phyloP scores from a whole-genome alignment of 2,888 invertebrate species.

The Acholoe squamosa region DNA sequence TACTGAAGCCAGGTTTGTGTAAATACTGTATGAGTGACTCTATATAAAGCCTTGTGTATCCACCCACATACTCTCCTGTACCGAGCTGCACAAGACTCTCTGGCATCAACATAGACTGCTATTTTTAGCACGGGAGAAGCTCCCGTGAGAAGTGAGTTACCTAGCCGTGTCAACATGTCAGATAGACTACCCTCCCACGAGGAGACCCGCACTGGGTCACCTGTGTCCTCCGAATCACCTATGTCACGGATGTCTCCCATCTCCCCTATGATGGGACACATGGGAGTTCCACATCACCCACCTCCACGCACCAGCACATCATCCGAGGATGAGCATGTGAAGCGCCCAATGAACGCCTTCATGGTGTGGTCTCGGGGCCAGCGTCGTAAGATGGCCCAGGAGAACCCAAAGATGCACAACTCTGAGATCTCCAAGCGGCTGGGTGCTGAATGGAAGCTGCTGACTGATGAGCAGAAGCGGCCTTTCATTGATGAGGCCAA shows the following conservation, averaged over 20 bases:
- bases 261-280: conserved; percentile 47
- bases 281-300: conserved; percentile 1
- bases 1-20: too few relatives aligned
- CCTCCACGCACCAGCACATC: neutral
- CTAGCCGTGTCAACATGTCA: neutral
- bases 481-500: conserved; percentile 99
- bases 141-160: neutral
- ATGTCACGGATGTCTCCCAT: conserved; percentile 56
- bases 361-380: conserved; percentile 99
- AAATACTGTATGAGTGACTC: too few relatives aligned
- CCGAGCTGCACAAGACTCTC: neutral
- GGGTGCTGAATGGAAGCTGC: conserved; percentile 99
- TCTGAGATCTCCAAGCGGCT: conserved; percentile 98
- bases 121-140: neutral
- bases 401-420: conserved; percentile 99
- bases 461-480: conserved; percentile 96
- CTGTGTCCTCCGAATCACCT: conserved; percentile 39
- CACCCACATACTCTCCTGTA: neutral
- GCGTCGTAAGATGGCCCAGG: conserved; percentile 98
- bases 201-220: conserved; percentile 23
- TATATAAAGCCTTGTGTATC: too few relatives aligned
- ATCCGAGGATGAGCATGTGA: conserved; percentile 88
- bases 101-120: neutral
- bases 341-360: conserved; percentile 99
- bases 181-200: conserved; percentile 5